phyloP scores from a whole-genome alignment of 2,888 invertebrate genomes.

The Cheiracanthium punctorium region DNA sequence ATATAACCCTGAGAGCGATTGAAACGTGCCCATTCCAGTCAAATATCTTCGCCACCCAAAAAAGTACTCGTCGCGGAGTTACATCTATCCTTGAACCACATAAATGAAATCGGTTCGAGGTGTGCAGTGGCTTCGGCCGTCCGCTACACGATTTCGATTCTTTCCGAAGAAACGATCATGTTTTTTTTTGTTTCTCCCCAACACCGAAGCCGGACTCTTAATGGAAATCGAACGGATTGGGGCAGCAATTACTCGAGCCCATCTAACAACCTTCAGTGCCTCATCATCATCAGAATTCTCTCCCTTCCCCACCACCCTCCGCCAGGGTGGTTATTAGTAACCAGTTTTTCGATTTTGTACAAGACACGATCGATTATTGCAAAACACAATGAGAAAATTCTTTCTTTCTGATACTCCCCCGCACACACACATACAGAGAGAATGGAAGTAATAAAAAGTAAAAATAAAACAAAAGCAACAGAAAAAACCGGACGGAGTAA shows the following conservation, averaged over 20 bases:
- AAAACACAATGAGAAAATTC: conserved; percentile 64
- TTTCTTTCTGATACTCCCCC: conserved; percentile 53
- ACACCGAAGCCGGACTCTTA: conserved; percentile 20
- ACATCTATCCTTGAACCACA: background rate
- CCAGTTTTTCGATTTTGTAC: conserved; percentile 70
- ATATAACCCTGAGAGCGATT: background rate
- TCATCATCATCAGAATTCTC: conserved; percentile 58
- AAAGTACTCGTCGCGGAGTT: background rate
- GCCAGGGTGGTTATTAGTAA: conserved; percentile 66
- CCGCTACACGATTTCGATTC: background rate
- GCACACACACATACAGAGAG: conserved; percentile 45
- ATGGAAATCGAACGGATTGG: conserved; percentile 69
- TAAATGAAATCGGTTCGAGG: background rate
- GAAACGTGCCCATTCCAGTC: background rate
- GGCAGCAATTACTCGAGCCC: conserved; percentile 53
- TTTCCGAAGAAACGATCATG: background rate
- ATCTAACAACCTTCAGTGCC: conserved; percentile 49
- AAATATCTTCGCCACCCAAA: background rate
- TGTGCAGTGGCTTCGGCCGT: background rate
- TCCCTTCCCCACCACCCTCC: conserved; percentile 11
- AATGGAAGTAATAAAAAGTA: conserved; percentile 2
- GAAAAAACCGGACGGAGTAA: conserved; percentile 59
- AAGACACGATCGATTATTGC: conserved; percentile 66
- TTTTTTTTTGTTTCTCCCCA: background rate
- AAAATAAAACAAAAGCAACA: conserved; percentile 27